Evolutionary conservation across 2,113 vertebrate species (phyloP).

Genomic region (Piprites chloris): DNA sequence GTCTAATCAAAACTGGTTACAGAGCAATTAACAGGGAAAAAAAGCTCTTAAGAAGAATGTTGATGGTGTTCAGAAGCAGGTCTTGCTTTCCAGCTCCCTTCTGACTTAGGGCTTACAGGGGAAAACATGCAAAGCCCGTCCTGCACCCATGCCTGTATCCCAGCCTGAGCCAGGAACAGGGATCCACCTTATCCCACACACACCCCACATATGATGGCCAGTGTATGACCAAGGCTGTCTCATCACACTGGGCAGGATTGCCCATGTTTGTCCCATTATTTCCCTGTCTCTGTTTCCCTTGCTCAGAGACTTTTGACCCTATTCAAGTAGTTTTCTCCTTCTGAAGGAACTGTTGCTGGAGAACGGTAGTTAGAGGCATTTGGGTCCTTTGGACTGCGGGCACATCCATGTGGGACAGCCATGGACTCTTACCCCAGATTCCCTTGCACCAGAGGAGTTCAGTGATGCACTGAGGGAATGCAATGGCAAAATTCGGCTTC

Average conservation of each 20-base stretch:
- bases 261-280: accelerated
- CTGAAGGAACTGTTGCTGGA: not conserved
- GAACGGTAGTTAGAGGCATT: not conserved
- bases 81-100: not conserved
- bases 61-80: not conserved
- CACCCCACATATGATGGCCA: accelerated
- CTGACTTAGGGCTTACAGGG: not conserved
- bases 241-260: not conserved
- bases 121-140: not conserved
- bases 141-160: not conserved
- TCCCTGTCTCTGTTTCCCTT: not conserved
- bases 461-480: not conserved
- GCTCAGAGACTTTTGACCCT: not conserved
- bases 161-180: not conserved
- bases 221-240: accelerated
- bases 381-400: not conserved
- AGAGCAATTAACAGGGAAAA: not conserved
- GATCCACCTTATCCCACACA: not conserved
- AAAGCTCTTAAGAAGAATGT: not conserved
- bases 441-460: not conserved
- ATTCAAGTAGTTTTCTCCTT: not conserved
- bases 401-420: not conserved
- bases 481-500: not conserved
- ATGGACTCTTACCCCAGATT: no score
- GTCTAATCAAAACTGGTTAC: conserved; percentile 3